Percentiles rank a stretch among this genome's conserved stretches.
These are phyloP conservation scores for Notothenia coriiceps DNA, from an alignment of 2,113 vertebrate genomes.

Conservation along the genomic window DNA sequence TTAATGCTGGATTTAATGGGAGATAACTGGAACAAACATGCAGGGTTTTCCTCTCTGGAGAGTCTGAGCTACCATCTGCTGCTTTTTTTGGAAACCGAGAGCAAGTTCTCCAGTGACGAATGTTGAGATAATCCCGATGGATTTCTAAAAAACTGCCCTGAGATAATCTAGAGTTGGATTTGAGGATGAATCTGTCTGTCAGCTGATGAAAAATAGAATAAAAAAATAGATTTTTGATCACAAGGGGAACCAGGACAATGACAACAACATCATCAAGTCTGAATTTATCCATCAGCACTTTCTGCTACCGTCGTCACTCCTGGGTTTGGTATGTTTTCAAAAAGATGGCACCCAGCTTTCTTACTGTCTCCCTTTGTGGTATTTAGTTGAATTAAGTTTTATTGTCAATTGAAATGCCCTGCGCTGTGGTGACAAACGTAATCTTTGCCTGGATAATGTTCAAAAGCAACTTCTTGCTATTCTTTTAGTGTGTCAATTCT, in stretches of 20 bases:
- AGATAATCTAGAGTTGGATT: slow-evolving; percentile 4
- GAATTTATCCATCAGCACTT: slow-evolving; percentile 48
- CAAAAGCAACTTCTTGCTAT: no score
- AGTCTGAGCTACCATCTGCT: neutral
- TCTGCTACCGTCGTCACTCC: slow-evolving; percentile 56
- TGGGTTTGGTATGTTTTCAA: slow-evolving; percentile 63
- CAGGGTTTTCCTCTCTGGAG: neutral
- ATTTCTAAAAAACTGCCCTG: slow-evolving; percentile 28
- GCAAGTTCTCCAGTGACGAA: neutral
- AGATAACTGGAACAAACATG: neutral
- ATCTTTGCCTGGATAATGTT: no score
- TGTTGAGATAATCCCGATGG: neutral
- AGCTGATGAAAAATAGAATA: slow-evolving; percentile 9
- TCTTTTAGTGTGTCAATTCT: no score
- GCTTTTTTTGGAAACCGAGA: slow-evolving; percentile 2
- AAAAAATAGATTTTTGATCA: slow-evolving; percentile 17
- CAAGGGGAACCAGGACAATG: slow-evolving; percentile 13
- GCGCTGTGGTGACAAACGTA: neutral
- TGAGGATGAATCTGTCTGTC: slow-evolving; percentile 1
- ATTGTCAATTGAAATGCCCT: no score
- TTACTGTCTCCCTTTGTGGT: neutral
- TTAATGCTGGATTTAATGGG: neutral
- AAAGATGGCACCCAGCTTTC: neutral
- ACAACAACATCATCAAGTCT: slow-evolving; percentile 35
- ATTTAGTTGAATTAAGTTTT: neutral